These are phyloP conservation scores for Ardeotis arabs DNA, from an alignment of 2,113 vertebrate genomes.

Conservation along the genomic window DNA sequence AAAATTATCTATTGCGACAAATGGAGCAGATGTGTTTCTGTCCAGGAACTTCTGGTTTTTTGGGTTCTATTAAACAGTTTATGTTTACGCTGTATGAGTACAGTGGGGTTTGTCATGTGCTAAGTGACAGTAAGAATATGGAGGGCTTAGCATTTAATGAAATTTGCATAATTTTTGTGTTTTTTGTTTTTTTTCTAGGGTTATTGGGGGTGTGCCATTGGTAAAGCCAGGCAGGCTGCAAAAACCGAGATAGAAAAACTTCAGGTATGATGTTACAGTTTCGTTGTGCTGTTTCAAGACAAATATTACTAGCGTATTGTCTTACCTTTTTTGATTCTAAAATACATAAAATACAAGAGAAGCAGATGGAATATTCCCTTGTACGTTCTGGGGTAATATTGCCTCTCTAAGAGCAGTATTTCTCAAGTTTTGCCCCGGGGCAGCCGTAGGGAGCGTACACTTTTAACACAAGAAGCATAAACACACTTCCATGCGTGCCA, in stretches of 20 bases:
- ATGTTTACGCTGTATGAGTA: not conserved
- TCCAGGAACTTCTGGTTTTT: not conserved
- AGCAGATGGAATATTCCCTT: not conserved
- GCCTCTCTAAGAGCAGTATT: not conserved
- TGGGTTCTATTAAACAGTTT: not conserved
- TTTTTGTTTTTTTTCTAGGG: constrained; percentile 74
- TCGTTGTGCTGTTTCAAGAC: not conserved
- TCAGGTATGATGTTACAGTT: constrained; percentile 78
- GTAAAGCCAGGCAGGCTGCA: constrained; percentile 98
- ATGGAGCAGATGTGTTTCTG: not conserved
- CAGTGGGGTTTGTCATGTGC: not conserved
- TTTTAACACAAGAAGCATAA: not conserved
- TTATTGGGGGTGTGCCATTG: constrained; percentile 98
- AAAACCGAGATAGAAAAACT: constrained; percentile 99
- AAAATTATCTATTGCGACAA: not conserved
- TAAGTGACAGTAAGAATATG: not conserved
- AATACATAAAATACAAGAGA: not conserved
- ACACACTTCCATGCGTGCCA: not conserved
- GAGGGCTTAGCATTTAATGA: not conserved
- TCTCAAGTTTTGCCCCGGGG: not conserved
- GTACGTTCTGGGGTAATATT: not conserved
- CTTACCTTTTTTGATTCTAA: not conserved
- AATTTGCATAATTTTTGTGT: not conserved
- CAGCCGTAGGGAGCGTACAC: not conserved
- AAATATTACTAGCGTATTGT: not conserved